Base-by-base conservation (phyloP, 2,888 invertebrate species). In the Willowsia nigromaculata region DNA sequence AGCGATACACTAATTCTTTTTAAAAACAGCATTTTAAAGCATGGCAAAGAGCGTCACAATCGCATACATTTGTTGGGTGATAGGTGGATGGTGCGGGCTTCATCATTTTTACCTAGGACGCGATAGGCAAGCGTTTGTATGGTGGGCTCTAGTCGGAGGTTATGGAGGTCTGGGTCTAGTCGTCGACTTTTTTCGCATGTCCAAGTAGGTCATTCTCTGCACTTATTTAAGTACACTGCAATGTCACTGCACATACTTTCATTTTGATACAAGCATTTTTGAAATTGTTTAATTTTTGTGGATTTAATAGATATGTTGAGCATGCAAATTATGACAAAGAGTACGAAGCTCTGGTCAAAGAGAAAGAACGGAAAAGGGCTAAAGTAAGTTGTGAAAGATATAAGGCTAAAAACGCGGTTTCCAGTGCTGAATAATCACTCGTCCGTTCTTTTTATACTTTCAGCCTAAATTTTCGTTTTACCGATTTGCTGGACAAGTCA, bases 21-120 rank as follows among this genome's bases (percentile, higher is more conserved):
- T n/a, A n/a, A n/a, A n/a, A n/a, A n/a, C n/a, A n/a, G n/a, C n/a
- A n/a, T n/a, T n/a, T n/a, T n/a, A n/a, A 47, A 47, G 47, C 15
- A 93, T 93, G 93, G 92, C 90, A 91, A 95, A 95, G 91, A 95
- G 95, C 83, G 93, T 94, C 11, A 93, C 96, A 78, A 93, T 95
- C 93, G 96, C 99, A 0, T 99, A 98, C 93, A 89, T 98, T 0
- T 94, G 96, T 56, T 99, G 98, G 98, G 93, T 98, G 0, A 95
- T 97, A 92, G 97, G 98, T 22, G 99, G 99, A 4, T 94, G 97
- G 93, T 96, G 97, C 92, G 99, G 99, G 0, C 94, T 97, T 5
- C 99, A 99, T 94, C 98, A 98, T 93, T 96, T 99, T 93, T 99
- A 99, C 94, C 94, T 99, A 91, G 95, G 96, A 83, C 95, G 99